Evolutionary conservation across 2,888 invertebrate genomes (phyloP).

Genomic region (Laothoe populi): DNA sequence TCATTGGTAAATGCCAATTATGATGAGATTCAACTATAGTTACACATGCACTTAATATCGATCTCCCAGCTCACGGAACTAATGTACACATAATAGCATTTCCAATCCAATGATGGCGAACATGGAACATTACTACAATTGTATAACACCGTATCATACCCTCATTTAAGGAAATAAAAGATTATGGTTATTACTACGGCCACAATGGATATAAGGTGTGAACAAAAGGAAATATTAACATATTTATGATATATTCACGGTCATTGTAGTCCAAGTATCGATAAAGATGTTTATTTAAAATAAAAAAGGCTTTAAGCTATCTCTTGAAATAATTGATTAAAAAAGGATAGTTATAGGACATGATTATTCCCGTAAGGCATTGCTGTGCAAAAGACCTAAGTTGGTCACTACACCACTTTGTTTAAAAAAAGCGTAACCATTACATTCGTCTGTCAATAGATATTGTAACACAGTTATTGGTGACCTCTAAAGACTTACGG

Average conservation of each 20-base stretch:
- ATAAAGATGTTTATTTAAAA: not conserved
- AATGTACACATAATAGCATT: slow-evolving; percentile 17
- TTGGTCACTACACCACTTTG: no score
- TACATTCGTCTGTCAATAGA: no score
- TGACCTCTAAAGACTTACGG: no score
- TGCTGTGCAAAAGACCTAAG: no score
- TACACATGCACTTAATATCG: slow-evolving; percentile 1
- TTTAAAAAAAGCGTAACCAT: no score
- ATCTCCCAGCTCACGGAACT: slow-evolving; percentile 14
- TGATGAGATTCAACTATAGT: not conserved
- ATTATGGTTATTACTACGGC: slow-evolving; percentile 17
- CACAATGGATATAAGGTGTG: not conserved
- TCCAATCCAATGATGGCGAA: slow-evolving; percentile 9
- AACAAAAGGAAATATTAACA: slow-evolving; percentile 21
- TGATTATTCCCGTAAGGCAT: no score
- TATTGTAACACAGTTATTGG: no score
- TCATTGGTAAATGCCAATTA: slow-evolving; percentile 7
- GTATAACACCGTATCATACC: slow-evolving; percentile 19
- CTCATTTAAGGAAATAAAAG: slow-evolving; percentile 20
- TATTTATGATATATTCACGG: slow-evolving; percentile 5
- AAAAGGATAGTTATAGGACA: no score
- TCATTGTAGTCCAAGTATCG: not conserved
- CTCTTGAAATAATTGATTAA: no score
- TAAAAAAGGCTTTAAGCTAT: not conserved
- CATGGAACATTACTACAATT: slow-evolving; percentile 11